A percentile compares a stretch with the other conserved stretches of the same genome.
Conservation (phyloP, 2,113 vertebrate genomes). For the chimpanzee (Pan troglodytes) region NHGRI_mPanTro3-v2.1_pri NC_072412.2:106263501-106264000, state of each 20-base stretch:
- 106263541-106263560: background rate
- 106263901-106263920: background rate
- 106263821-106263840: background rate
- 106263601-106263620: background rate
- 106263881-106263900: background rate
- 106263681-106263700: background rate
- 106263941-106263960: accelerated
- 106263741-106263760: background rate
- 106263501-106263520: background rate
- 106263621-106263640: background rate
- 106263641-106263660: background rate
- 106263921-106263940: background rate
- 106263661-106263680: background rate
- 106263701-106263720: background rate
- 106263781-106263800: background rate
- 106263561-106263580: background rate
- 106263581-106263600: background rate
- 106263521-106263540: background rate
- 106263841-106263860: background rate
- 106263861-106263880: background rate
- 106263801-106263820: background rate
- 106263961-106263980: background rate
- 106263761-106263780: background rate
- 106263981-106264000: background rate
- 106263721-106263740: background rate